These are phyloP conservation scores for Telmatherina bonti DNA, from an alignment of 2,797 vertebrate genomes.

Conservation along the genomic window DNA sequence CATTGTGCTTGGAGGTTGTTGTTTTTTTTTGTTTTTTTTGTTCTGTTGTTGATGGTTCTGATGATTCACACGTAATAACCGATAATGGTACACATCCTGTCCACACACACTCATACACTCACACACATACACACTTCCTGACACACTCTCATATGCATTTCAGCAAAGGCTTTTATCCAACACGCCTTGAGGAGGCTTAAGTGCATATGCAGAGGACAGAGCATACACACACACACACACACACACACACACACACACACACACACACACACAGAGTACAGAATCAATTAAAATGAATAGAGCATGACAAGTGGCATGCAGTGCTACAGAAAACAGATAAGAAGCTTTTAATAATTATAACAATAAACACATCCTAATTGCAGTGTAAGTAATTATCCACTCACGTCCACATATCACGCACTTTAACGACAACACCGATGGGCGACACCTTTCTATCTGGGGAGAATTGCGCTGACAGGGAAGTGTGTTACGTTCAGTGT, in stretches of 20 bases:
- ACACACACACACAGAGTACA: constrained; percentile 4
- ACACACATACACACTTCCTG: constrained; percentile 65
- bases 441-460: constrained; percentile 27
- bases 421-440: constrained; percentile 31
- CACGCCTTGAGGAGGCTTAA: constrained; percentile 66
- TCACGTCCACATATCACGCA: constrained; percentile 18
- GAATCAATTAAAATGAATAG: constrained; percentile 40
- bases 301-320: constrained; percentile 32
- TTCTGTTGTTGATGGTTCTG: constrained; percentile 28
- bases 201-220: constrained; percentile 51
- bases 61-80: constrained; percentile 52
- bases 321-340: constrained; percentile 36
- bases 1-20: not conserved
- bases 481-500: constrained; percentile 35
- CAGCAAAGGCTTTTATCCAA: constrained; percentile 68
- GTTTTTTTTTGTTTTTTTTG: constrained; percentile 9
- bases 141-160: constrained; percentile 63
- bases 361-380: constrained; percentile 29
- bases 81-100: constrained; percentile 63
- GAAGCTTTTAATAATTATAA: constrained; percentile 21
- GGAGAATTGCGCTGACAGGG: constrained; percentile 10
- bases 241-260: constrained; percentile 9
- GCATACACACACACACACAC: constrained; percentile 9
- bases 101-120: constrained; percentile 11
- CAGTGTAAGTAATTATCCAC: constrained; percentile 44